Evolutionary conservation across 2,113 vertebrate genomes (phyloP).

Genomic region (Etheostoma spectabile): DNA sequence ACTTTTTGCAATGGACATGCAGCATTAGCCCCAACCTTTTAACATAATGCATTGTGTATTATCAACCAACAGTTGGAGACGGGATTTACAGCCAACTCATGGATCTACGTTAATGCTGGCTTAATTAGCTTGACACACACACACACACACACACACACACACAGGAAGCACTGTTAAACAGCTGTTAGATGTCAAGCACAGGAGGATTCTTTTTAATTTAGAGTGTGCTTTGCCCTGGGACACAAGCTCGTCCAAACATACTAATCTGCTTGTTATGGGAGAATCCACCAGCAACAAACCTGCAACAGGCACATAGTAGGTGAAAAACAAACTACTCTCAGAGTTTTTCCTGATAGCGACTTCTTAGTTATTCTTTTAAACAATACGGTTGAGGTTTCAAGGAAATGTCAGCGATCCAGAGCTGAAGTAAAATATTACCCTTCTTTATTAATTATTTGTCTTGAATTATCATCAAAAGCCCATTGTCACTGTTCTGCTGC

Average conservation of each 20-base stretch:
- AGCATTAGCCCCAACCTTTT: not conserved
- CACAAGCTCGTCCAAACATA: constrained; percentile 28
- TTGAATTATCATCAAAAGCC: constrained; percentile 42
- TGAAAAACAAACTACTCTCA: constrained; percentile 23
- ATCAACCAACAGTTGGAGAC: not conserved
- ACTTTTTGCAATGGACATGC: not conserved
- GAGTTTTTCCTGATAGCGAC: constrained; percentile 8
- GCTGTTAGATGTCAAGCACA: not conserved
- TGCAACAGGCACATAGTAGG: constrained; percentile 8
- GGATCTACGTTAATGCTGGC: not conserved
- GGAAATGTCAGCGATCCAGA: constrained; percentile 4
- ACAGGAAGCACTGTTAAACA: not conserved
- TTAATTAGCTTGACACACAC: not conserved
- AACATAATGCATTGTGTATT: not conserved
- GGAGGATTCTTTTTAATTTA: not conserved
- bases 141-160: not conserved
- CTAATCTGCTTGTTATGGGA: constrained; percentile 31
- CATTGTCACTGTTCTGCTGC: constrained; percentile 39
- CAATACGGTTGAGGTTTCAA: constrained; percentile 6
- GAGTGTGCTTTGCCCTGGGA: constrained; percentile 6
- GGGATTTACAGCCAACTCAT: not conserved
- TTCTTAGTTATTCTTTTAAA: constrained; percentile 19
- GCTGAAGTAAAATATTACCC: constrained; percentile 38
- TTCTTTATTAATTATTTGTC: constrained; percentile 40
- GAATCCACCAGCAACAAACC: constrained; percentile 13